phyloP scores from a whole-genome alignment of 2,797 vertebrate species.

The Enteromius unitaeniatus region DNA sequence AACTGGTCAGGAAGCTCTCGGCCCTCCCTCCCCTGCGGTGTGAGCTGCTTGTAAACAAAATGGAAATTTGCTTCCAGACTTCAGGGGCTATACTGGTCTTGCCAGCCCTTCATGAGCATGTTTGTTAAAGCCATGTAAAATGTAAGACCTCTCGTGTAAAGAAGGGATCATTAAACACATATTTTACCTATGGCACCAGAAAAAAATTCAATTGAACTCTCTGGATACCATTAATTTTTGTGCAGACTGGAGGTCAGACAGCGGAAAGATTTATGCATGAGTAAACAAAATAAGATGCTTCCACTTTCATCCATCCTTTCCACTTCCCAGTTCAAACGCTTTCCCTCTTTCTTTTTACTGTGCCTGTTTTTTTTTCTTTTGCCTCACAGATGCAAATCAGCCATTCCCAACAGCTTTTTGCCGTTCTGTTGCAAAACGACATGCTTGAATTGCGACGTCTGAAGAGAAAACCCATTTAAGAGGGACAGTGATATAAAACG shows the following conservation, averaged over 20 bases:
- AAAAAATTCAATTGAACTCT: background rate
- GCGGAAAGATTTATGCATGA: background rate
- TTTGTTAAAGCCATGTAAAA: background rate
- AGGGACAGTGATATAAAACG: background rate
- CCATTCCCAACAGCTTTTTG: constrained; percentile 7
- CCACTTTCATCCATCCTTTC: background rate
- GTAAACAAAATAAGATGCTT: constrained; percentile 2
- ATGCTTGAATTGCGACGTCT: background rate
- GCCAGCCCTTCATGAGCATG: background rate
- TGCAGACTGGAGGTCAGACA: background rate
- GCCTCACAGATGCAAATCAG: constrained; percentile 18
- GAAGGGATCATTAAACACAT: background rate
- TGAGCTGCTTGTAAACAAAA: constrained; percentile 17
- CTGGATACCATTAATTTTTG: background rate
- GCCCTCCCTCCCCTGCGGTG: background rate
- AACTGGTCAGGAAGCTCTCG: background rate
- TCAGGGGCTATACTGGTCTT: background rate
- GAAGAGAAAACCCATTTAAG: constrained; percentile 10
- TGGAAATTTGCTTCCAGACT: constrained; percentile 11
- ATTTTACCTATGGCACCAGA: background rate
- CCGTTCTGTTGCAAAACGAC: background rate
- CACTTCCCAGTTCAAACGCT: background rate
- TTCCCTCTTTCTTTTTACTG: background rate
- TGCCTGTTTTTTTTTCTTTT: background rate
- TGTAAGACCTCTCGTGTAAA: background rate